Evolutionary conservation across 2,797 vertebrate genomes (phyloP).

Genomic region (Sarcoramphus papa): DNA sequence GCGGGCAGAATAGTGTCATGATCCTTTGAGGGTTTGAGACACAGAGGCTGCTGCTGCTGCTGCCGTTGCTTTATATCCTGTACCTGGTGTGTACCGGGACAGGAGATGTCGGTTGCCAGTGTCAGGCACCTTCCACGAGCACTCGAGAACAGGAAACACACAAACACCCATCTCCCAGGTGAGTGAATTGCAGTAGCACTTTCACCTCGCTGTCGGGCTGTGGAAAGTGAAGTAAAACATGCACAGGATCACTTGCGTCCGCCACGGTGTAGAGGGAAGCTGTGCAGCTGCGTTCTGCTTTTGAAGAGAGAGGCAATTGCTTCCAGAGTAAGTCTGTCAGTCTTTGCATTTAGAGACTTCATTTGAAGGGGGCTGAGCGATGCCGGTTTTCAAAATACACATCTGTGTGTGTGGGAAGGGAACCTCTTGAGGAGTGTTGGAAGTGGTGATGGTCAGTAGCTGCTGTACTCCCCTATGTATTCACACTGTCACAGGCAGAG

Average conservation of each 20-base stretch:
- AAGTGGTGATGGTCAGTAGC: not conserved
- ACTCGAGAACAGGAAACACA: not conserved
- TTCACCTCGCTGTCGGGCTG: not conserved
- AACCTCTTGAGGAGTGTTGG: not conserved
- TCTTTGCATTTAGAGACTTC: slow-evolving; percentile 2
- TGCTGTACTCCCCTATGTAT: not conserved
- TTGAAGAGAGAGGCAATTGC: slow-evolving; percentile 31
- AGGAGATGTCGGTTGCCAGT: not conserved
- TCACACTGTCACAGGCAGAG: not conserved
- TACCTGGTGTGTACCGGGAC: not conserved
- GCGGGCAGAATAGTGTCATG: not conserved
- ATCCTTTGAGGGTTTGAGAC: not conserved
- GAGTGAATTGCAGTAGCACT: slow-evolving; percentile 17
- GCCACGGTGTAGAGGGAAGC: not conserved
- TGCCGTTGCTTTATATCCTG: not conserved
- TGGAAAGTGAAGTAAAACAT: slow-evolving; percentile 35
- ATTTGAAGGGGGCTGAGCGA: not conserved
- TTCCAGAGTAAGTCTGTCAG: slow-evolving; percentile 30
- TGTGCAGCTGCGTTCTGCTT: not conserved
- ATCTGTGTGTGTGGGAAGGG: not conserved
- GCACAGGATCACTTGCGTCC: not conserved
- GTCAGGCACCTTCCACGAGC: not conserved
- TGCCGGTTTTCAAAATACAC: not conserved
- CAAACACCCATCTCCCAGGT: not conserved
- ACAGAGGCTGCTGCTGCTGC: not conserved